Evolutionary conservation across 2,797 vertebrate genomes (phyloP).

Genomic region (Phyllotis vaccarum): DNA sequence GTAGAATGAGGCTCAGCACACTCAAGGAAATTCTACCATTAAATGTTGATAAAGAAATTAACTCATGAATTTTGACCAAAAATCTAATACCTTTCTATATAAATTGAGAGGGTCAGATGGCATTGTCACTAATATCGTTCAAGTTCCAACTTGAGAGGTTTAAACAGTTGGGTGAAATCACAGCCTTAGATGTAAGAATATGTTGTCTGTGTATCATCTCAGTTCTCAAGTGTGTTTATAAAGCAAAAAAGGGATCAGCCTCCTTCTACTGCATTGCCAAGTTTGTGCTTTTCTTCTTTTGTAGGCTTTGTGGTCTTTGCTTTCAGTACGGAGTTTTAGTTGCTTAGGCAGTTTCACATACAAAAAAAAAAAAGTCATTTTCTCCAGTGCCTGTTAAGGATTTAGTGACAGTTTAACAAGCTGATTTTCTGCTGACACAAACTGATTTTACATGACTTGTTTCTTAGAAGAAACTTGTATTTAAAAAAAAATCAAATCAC

Average conservation of each 20-base stretch:
- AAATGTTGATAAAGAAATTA: conserved; percentile 14
- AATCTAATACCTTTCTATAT: background rate
- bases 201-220: background rate
- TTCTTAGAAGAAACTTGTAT: conserved; percentile 54
- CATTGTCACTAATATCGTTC: background rate
- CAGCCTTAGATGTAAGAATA: background rate
- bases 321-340: background rate
- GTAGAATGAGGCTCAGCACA: background rate
- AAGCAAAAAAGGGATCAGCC: background rate
- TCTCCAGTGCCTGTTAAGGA: background rate
- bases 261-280: conserved; percentile 28
- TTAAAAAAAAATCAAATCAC: background rate
- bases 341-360: background rate
- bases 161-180: conserved; percentile 17
- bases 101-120: background rate
- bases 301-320: background rate
- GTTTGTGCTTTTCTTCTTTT: conserved; percentile 1
- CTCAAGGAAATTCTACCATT: background rate
- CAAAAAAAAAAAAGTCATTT: background rate
- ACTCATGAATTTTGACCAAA: background rate
- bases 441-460: conserved; percentile 55
- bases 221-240: conserved; percentile 5
- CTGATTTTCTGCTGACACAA: conserved; percentile 60
- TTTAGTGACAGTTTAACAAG: conserved; percentile 49
- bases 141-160: background rate